Base-by-base conservation (phyloP, 2,888 invertebrate species). In the Rhamnusium bicolor region DNA sequence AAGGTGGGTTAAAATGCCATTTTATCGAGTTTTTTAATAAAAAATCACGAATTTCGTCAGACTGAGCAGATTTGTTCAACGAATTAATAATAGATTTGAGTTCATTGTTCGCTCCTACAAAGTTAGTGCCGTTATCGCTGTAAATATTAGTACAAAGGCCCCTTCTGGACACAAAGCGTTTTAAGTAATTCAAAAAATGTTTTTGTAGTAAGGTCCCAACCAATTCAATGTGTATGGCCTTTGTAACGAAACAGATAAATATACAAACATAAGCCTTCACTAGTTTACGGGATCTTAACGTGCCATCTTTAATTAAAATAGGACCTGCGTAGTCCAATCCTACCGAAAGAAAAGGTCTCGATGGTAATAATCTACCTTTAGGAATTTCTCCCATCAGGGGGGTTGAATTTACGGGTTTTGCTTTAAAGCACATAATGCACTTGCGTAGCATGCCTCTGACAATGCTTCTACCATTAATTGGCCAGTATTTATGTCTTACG, bases 101-200 rank as follows among this genome's bases (percentile, higher is more conserved):
- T 53, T 79, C 66, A 19, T 66, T 61, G 2, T 51, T 62, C 5
- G 80, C 76, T 5, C 79, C 80, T 0, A 77, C 53, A 58, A 80
- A 79, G 47, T 79, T 81, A 3, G 79, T 77, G 6, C 78, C 83
- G 49, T 80, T 79, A 29, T 75, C 76, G 8, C 69, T 68, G 16
- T 69, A 78, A 2, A 81, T 67, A 19, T 72, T 56, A 1, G 29
- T 47, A 60, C 65, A 71, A 3, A 58, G n/a, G 12, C 72, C 67
- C 6, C 72, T 40, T 46, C 77, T 40, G 5, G 75, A 53, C 0
- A 79, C 65, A 51, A 81, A 80, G 1, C 81, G 58, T 53, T 67
- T 65, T n/a, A 80, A 62, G 16, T 73, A 69, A n/a, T 71, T 75
- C 0, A 80, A 32, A 62, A 78, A n/a, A 80, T 2, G 73, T 32